Evolutionary conservation across 1,140 invertebrate genomes (phyloP).

Genomic region (Heliconius hewitsoni): DNA sequence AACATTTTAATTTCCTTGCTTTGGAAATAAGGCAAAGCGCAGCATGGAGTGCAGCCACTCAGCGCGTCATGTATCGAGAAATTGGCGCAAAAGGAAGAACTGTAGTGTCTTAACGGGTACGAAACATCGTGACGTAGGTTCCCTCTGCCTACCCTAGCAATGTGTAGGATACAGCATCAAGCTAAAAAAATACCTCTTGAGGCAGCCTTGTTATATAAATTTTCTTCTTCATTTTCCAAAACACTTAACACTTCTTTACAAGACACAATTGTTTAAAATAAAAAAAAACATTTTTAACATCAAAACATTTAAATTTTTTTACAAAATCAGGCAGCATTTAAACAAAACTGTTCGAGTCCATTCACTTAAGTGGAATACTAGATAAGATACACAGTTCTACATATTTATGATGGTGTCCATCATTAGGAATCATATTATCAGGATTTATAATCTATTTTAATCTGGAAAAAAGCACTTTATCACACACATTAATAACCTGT

Average conservation of each 20-base stretch:
- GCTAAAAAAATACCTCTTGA: conserved; percentile 53
- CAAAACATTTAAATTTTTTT: not conserved
- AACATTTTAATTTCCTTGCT: no score
- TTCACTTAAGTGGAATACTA: conserved; percentile 37
- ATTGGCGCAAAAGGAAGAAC: no score
- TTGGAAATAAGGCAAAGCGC: no score
- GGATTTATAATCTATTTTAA: conserved; percentile 51
- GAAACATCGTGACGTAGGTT: no score
- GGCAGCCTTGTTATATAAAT: conserved; percentile 54
- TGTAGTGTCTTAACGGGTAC: no score
- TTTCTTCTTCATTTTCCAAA: conserved; percentile 61
- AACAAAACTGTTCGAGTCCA: conserved; percentile 18
- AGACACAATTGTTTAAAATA: no score
- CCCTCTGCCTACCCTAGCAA: not conserved
- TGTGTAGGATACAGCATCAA: not conserved
- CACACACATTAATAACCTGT: conserved; percentile 51
- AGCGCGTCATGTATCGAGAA: no score
- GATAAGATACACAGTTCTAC: conserved; percentile 48
- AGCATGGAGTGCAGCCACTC: no score
- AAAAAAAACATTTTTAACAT: not conserved
- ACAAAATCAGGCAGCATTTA: not conserved
- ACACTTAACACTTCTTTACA: not conserved
- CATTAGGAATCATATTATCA: conserved; percentile 44
- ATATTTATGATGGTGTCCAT: conserved; percentile 47
- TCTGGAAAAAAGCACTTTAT: conserved; percentile 56